Conservation (phyloP, 1,140 invertebrate genomes). For the Drusus annulatus region DNA sequence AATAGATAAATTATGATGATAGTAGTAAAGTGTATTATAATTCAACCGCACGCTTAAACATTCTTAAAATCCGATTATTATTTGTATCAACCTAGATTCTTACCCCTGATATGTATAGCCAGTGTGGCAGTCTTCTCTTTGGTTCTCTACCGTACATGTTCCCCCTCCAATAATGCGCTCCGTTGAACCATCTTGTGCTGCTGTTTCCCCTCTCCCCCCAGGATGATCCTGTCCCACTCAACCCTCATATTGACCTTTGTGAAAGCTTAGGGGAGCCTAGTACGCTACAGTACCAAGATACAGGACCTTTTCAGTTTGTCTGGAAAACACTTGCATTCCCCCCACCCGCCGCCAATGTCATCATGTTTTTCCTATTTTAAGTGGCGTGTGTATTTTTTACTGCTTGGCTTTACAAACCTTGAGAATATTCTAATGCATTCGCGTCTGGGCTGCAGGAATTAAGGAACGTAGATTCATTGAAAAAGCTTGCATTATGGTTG, state of each 20-base stretch:
- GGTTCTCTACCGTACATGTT: slow-evolving; percentile 13
- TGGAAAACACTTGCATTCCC: slow-evolving; percentile 39
- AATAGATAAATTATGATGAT: too few relatives aligned
- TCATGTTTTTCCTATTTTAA: slow-evolving; percentile 37
- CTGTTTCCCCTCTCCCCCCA: slow-evolving; percentile 47
- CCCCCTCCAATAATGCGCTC: slow-evolving; percentile 54
- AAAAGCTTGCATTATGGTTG: background rate
- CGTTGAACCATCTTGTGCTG: slow-evolving; percentile 55
- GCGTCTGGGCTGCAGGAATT: background rate
- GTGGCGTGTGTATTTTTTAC: background rate
- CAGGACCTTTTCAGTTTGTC: slow-evolving; percentile 19
- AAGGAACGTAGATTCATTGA: background rate
- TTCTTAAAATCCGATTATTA: too few relatives aligned
- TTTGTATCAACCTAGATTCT: background rate
- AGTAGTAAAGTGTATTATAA: too few relatives aligned
- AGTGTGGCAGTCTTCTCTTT: background rate
- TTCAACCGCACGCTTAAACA: too few relatives aligned
- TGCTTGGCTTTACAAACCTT: background rate
- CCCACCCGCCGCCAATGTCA: slow-evolving; percentile 18
- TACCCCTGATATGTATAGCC: slow-evolving; percentile 6
- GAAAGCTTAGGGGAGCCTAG: slow-evolving; percentile 44
- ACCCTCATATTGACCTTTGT: slow-evolving; percentile 53
- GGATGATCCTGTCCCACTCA: slow-evolving; percentile 40
- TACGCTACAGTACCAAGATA: background rate
- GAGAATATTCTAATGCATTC: slow-evolving; percentile 18